Evolutionary conservation across 2,888 invertebrate species (phyloP).

Genomic region (Drosophila pegasa): DNA sequence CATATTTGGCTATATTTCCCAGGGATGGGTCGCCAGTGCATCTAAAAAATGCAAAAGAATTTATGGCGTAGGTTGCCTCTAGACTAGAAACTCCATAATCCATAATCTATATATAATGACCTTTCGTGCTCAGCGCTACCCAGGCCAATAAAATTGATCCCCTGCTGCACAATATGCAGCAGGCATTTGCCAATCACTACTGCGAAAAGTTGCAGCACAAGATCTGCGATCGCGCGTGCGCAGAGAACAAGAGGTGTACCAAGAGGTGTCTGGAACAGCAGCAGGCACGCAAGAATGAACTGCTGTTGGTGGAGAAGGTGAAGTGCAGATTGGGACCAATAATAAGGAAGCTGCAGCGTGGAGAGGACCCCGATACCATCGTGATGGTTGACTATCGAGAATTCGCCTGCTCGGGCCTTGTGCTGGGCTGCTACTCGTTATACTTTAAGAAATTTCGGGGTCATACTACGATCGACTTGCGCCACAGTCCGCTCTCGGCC

Average conservation of each 20-base stretch:
- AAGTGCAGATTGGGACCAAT: background rate
- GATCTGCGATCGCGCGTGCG: background rate
- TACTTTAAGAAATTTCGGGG: constrained; percentile 8
- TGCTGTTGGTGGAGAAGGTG: background rate
- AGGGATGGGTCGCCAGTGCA: background rate
- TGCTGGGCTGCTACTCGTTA: constrained; percentile 12
- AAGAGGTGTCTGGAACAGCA: background rate
- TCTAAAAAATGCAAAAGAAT: background rate
- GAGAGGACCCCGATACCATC: constrained; percentile 23
- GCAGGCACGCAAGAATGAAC: background rate
- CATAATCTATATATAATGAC: background rate
- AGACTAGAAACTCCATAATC: too few relatives aligned
- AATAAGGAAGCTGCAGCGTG: background rate
- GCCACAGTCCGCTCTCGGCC: background rate
- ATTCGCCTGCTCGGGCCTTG: constrained; percentile 24
- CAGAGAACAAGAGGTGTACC: background rate
- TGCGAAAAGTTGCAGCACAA: background rate
- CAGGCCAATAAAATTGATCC: constrained; percentile 4
- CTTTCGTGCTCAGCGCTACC: background rate
- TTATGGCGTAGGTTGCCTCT: constrained; percentile 10
- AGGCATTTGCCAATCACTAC: background rate
- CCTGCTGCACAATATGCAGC: background rate
- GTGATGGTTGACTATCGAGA: constrained; percentile 7
- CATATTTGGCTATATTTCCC: constrained; percentile 20
- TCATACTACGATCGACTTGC: constrained; percentile 16